Percentiles rank a stretch among this genome's conserved stretches.
These are phyloP conservation scores for Oscheius sp. DNA, from an alignment of 2,888 invertebrate species.

Conservation along the genomic window DNA sequence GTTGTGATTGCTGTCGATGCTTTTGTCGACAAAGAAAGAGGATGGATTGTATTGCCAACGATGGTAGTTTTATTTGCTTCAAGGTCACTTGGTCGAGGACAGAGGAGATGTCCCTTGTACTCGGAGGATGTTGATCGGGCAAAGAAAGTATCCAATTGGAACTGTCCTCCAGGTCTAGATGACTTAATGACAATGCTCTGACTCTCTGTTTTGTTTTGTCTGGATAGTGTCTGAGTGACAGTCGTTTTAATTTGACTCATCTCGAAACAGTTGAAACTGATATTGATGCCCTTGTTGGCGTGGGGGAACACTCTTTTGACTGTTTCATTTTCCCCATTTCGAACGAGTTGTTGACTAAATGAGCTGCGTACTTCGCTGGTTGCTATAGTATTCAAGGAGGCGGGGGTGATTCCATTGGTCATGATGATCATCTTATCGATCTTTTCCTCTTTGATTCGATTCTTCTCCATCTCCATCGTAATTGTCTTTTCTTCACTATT, in stretches of 20 bases:
- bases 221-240: conserved; percentile 37
- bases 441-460: conserved; percentile 37
- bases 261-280: conserved; percentile 39
- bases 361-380: conserved; percentile 43
- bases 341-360: conserved; percentile 40
- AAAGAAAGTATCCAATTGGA: conserved; percentile 41
- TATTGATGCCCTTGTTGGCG: conserved; percentile 45
- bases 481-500: conserved; percentile 34
- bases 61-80: conserved; percentile 35
- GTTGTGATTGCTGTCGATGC: conserved; percentile 31
- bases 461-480: conserved; percentile 36
- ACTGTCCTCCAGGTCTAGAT: conserved; percentile 39
- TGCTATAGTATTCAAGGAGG: conserved; percentile 45
- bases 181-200: conserved; percentile 29
- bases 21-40: conserved; percentile 32
- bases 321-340: conserved; percentile 37
- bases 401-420: conserved; percentile 42
- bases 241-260: conserved; percentile 36
- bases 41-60: conserved; percentile 41
- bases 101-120: conserved; percentile 32
- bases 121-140: conserved; percentile 34
- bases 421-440: conserved; percentile 45
- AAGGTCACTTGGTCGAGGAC: conserved; percentile 43
- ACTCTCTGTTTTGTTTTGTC: conserved; percentile 31
- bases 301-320: conserved; percentile 35